Conservation (phyloP, 2,888 invertebrate species). For the Rotaria socialis region DNA sequence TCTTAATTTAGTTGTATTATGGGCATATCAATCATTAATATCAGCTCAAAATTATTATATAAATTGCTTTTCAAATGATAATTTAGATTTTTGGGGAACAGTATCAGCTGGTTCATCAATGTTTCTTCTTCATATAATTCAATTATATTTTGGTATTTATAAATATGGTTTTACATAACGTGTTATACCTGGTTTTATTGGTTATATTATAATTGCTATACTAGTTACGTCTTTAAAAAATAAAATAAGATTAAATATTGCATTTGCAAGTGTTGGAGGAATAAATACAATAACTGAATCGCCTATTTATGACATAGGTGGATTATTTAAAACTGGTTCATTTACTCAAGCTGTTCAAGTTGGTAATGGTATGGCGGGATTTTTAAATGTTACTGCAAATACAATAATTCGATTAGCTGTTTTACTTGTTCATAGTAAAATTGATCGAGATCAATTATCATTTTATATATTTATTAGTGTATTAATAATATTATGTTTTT, state of each 20-base stretch:
- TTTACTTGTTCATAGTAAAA: neutral
- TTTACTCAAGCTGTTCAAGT: constrained; percentile 6
- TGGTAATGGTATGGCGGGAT: constrained; percentile 2
- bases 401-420: neutral
- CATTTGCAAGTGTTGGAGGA: neutral
- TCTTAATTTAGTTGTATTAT: neutral
- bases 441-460: neutral
- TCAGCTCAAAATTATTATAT: neutral
- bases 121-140: neutral
- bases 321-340: neutral
- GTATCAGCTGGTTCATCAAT: neutral
- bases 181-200: neutral
- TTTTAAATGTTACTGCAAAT: neutral
- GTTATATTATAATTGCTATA: neutral
- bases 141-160: constrained; percentile 2
- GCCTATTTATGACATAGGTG: neutral
- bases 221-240: neutral
- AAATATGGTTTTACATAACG: neutral
- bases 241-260: neutral
- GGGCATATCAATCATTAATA: neutral
- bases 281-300: neutral
- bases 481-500: neutral
- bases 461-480: neutral
- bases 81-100: neutral
- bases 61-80: neutral